phyloP scores from a whole-genome alignment of 2,797 vertebrate genomes.

The Coregonus suidteri region DNA sequence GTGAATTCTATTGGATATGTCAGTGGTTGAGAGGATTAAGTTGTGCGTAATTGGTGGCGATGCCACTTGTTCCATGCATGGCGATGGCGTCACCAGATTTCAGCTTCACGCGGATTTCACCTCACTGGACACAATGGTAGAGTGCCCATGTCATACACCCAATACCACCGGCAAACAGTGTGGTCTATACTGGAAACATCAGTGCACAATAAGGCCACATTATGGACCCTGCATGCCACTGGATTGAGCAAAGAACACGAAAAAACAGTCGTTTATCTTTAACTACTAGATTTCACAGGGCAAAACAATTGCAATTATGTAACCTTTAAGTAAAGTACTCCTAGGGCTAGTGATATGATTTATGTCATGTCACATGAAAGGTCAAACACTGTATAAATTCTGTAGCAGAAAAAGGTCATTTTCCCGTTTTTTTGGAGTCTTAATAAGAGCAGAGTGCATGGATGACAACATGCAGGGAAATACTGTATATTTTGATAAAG shows the following conservation, averaged over 20 bases:
- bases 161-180: neutral
- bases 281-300: neutral
- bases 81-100: constrained; percentile 65
- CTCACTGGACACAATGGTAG: constrained; percentile 41
- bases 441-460: too few species aligned
- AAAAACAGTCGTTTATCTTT: neutral
- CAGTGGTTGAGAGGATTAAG: constrained; percentile 43
- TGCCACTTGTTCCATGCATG: constrained; percentile 63
- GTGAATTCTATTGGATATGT: neutral
- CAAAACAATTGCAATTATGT: neutral
- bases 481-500: too few species aligned
- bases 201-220: neutral
- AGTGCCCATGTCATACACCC: constrained; percentile 25
- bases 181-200: neutral
- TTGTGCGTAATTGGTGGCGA: constrained; percentile 47
- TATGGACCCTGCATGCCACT: neutral
- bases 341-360: neutral
- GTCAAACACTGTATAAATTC: neutral
- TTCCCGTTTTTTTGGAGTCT: too few species aligned
- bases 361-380: neutral
- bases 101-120: constrained; percentile 53
- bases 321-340: neutral
- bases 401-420: neutral
- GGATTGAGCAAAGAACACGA: neutral
- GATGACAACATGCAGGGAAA: too few species aligned